Evolutionary conservation across 1,140 invertebrate species (phyloP), one percentile per base, ranked within the genome.

Genomic region (Rhysida immarginata): DNA sequence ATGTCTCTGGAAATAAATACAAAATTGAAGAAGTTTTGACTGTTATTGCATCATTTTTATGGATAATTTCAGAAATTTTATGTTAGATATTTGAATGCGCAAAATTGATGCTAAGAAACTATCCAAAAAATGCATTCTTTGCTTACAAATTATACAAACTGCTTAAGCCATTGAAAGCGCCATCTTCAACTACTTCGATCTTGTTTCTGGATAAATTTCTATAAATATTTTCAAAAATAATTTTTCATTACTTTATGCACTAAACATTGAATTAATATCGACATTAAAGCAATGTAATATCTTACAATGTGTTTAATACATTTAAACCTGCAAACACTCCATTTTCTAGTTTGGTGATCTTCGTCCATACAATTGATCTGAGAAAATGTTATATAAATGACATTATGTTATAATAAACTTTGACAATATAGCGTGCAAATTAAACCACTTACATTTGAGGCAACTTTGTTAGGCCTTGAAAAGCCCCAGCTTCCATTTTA

Each of bases 91-190:
- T n/a, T n/a, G n/a, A n/a, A n/a, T n/a, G n/a, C n/a, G n/a, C n/a
- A n/a, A n/a, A n/a, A n/a, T n/a, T n/a, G n/a, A n/a, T n/a, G n/a
- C n/a, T n/a, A n/a, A n/a, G n/a, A n/a, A n/a, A n/a, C n/a, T n/a
- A n/a, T n/a, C n/a, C n/a, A n/a, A n/a, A n/a, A n/a, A n/a, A n/a
- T n/a, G n/a, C n/a, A n/a, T n/a, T n/a, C 21, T 11, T 24, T 56
- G 67, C 67, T 67, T 61, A 70, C 68, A 70, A 41, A 25, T 51
- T 57, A 1, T 62, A 55, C 1, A 69, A 56, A 5, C 60, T 59
- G 27, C 58, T 50, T 13, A 69, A 55, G 14, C 66, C 67, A 53
- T 60, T 61, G 56, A 73, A 71, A 2, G 69, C 65, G 0, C 69
- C 69, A 41, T 68, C 65, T 58, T 63, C 63, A 24, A 73, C 60